A percentile compares a stretch with the other conserved stretches of the same genome.
phyloP scores from a whole-genome alignment of 1,140 invertebrate species.

The Bombus pascuorum region DNA sequence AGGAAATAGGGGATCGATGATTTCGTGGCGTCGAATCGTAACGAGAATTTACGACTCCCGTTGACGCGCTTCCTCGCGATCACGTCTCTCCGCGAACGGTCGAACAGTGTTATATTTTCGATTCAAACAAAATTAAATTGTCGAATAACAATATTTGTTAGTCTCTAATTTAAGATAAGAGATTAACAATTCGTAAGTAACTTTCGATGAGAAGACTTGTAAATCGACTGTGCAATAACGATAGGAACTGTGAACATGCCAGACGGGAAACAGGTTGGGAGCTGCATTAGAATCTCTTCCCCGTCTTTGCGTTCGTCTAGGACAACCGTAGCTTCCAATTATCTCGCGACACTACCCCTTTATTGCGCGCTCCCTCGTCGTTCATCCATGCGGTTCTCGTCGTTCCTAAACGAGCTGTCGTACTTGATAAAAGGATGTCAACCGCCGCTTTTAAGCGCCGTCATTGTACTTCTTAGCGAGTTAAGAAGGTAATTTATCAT shows the following conservation, averaged over 20 bases:
- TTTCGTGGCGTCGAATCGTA: too few species aligned
- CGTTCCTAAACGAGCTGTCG: slow-evolving; percentile 65
- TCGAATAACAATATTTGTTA: not conserved
- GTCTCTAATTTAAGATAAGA: not conserved
- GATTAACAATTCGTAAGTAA: slow-evolving; percentile 19
- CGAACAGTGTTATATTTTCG: not conserved
- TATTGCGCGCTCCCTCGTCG: slow-evolving; percentile 69
- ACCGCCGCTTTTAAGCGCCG: not conserved
- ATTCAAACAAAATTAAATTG: not conserved
- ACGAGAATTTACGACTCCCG: too few species aligned
- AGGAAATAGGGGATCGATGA: too few species aligned
- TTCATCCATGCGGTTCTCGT: slow-evolving; percentile 64
- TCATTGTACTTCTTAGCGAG: not conserved
- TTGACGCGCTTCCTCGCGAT: too few species aligned
- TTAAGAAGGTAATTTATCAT: not conserved
- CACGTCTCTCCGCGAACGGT: too few species aligned
- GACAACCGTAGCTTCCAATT: slow-evolving; percentile 74
- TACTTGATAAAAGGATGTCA: slow-evolving; percentile 54
- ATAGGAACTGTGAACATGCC: slow-evolving; percentile 31
- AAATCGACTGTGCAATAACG: slow-evolving; percentile 50
- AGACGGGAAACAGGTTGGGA: slow-evolving; percentile 26
- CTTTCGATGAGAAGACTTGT: slow-evolving; percentile 17
- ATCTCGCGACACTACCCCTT: slow-evolving; percentile 73
- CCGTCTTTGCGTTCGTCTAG: slow-evolving; percentile 68
- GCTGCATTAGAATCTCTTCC: slow-evolving; percentile 71